Base-by-base conservation (phyloP, 2,797 vertebrate species). In the Bucorvus abyssinicus region DNA sequence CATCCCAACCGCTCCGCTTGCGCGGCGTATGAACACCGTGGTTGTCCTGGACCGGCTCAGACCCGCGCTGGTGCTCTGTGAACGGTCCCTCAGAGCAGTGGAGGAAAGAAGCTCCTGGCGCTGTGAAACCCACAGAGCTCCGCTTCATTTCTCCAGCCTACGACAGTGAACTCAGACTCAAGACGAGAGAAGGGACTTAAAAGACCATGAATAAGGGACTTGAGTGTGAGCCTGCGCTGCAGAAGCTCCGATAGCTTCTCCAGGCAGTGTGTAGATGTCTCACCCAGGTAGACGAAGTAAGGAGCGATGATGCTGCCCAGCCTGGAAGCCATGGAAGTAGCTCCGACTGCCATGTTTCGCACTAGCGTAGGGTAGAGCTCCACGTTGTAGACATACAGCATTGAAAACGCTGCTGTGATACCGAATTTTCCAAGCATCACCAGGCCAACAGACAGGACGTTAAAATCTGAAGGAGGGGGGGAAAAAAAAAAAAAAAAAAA, bases 401-500 rank as follows among this genome's bases (percentile, higher is more conserved):
- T 98, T 47, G 99, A 98, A 96, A 99, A 99, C 0, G 99, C 99
- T 6, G 98, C 98, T 8, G 99, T 98, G 94, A 99, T 97, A 12
- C 99, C 98, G 95, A 99, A 99, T 93, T 99, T 99, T 22, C 99
- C 99, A 10, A 98, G 88, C 99, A 99, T 99, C 89, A 98, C 98
- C 55, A 99, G 97, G 9, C 93, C 91, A 44, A 98, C 92, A 45
- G 98, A 97, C 47, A 98, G 64, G 26, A 91, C 42, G 5, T 76
- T 49, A 56, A 98, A 96, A 50, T 98, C 98, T 99, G 94, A 45
- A 96, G 74, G 49, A 95, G 80, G 45, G 16, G 45, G 15, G 15
- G 15, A 21, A 47, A 45, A 20, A 45, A 36, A 88, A 85, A 93
- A 93, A 63, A 12, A 90, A 14, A 36, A 26, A 56, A 50, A 40